Evolutionary conservation across 2,888 invertebrate genomes (phyloP), one percentile per base, ranked within the genome.

Genomic region (Embidobia sp.): DNA sequence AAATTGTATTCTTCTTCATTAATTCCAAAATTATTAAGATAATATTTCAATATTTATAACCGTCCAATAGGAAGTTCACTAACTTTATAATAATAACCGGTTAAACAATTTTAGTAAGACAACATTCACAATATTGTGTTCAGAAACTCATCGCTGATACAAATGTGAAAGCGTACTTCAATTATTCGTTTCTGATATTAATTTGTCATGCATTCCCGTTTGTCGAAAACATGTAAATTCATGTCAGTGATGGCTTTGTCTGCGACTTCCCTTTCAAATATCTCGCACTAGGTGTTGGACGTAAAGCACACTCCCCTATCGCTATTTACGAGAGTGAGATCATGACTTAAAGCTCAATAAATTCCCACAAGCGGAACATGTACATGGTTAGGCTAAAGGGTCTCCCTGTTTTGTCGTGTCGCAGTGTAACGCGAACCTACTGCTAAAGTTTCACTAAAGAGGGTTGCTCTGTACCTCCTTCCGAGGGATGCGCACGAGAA

Each of bases 391-490:
- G 76, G 63, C 69, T 78, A 72, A 59, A 77, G 72, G 57, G 72
- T 57, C 74, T 78, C 64, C 19, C 59, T 55, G 51, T 64, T 63
- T 37, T 63, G 57, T 67, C 48, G 67, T 64, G 63, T 66, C 69
- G 70, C 69, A 64, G 66, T 77, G 80, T 81, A 81, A 81, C 77
- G 80, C 82, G 81, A 81, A 79, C 78, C 78, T 82, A 81, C 77
- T 70, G 79, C 80, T 79, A 82, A 82, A 74, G 77, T 79, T 78
- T 78, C 64, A 69, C 72, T 48, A 61, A 61, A 77, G 78, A 79
- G 66, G 81, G 75, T 77, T 77, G 78, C 37, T 59, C 59, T 70
- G 35, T 69, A 37, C 55, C 49, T 69, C 29, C 48, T 63, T 27
- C 55, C 59, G 51, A 73, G 73, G 74, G 77, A 79, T 79, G 78